These are phyloP conservation scores for Eurosta solidaginis DNA, from an alignment of 1,140 invertebrate species.

Conservation along the genomic window DNA sequence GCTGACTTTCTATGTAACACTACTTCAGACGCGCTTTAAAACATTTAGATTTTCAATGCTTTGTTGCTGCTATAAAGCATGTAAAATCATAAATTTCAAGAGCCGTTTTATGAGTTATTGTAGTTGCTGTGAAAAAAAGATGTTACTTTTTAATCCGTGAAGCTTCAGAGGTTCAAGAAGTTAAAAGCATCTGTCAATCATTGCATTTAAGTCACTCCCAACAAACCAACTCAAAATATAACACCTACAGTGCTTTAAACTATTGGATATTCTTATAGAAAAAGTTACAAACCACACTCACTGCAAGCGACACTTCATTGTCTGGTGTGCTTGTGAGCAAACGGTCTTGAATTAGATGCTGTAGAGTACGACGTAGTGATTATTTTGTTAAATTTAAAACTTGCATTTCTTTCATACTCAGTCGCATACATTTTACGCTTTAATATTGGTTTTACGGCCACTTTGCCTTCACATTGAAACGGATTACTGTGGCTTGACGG, in stretches of 20 bases:
- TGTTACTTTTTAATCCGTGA: too few species aligned
- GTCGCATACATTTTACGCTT: neutral
- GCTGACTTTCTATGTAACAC: neutral
- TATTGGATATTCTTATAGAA: neutral
- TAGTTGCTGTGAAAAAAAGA: too few species aligned
- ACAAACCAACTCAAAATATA: neutral
- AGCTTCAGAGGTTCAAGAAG: neutral
- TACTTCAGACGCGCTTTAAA: neutral
- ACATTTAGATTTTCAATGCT: too few species aligned
- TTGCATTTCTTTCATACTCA: too few species aligned
- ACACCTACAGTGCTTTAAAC: neutral
- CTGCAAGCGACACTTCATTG: too few species aligned
- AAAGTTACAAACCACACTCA: too few species aligned
- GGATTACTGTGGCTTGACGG: neutral
- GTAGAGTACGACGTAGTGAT: too few species aligned
- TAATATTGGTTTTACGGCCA: neutral
- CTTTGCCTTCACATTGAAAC: conserved; percentile 18
- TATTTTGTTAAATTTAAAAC: neutral
- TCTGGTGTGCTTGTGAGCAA: too few species aligned
- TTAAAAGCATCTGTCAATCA: neutral
- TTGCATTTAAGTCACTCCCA: neutral
- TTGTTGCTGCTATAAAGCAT: too few species aligned
- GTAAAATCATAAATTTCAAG: too few species aligned
- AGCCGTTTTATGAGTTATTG: too few species aligned
- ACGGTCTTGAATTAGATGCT: too few species aligned